phyloP scores from a whole-genome alignment of 2,797 vertebrate genomes.

The Apogon hyalosoma region DNA sequence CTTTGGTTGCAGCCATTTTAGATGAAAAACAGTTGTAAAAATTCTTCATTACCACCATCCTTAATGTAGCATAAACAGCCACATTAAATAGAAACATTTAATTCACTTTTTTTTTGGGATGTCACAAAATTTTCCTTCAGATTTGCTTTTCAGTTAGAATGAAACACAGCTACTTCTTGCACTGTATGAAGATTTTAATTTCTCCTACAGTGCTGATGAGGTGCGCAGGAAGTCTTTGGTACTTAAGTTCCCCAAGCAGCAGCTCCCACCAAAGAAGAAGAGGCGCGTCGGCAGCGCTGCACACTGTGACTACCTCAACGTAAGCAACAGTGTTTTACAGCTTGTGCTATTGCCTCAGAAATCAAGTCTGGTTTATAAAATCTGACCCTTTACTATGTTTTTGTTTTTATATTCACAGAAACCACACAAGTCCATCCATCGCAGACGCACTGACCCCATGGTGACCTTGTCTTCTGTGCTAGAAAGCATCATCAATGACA shows the following conservation, averaged over 20 bases:
- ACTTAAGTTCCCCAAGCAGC: slow-evolving; percentile 98
- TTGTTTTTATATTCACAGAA: slow-evolving; percentile 80
- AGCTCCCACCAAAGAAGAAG: slow-evolving; percentile 97
- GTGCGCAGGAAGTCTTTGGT: slow-evolving; percentile 97
- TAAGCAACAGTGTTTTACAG: slow-evolving; percentile 74
- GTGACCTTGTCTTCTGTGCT: slow-evolving; percentile 97
- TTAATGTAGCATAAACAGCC: too few relatives aligned
- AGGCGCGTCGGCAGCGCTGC: slow-evolving; percentile 94
- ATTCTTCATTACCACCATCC: too few relatives aligned
- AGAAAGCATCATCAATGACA: slow-evolving; percentile 97
- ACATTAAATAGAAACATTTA: too few relatives aligned
- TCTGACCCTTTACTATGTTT: not conserved
- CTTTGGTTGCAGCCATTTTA: too few relatives aligned
- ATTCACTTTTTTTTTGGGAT: too few relatives aligned
- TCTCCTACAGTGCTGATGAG: slow-evolving; percentile 90
- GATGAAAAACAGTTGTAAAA: too few relatives aligned
- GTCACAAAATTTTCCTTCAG: too few relatives aligned
- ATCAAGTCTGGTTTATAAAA: not conserved
- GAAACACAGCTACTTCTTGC: too few relatives aligned
- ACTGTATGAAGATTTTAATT: slow-evolving; percentile 1
- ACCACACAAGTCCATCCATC: slow-evolving; percentile 97
- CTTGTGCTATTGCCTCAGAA: not conserved
- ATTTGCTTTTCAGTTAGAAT: too few relatives aligned
- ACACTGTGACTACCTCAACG: slow-evolving; percentile 98
- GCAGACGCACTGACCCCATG: slow-evolving; percentile 97